phyloP scores from a whole-genome alignment of 2,797 vertebrate genomes.

The Pyrocephalus nanus region DNA sequence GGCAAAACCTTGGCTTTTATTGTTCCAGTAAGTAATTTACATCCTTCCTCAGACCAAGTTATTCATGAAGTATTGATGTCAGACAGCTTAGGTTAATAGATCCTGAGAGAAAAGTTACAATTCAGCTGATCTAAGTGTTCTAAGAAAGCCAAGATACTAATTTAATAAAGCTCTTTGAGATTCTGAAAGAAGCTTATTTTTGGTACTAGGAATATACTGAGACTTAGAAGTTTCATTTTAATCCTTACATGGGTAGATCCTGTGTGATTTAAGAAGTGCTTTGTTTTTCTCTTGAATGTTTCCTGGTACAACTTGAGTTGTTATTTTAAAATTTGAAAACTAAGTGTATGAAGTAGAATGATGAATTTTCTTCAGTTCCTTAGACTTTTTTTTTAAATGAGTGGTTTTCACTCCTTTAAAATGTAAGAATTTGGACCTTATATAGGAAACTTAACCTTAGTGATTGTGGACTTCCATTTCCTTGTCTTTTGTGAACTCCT shows the following conservation, averaged over 20 bases:
- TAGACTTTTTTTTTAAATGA: not conserved
- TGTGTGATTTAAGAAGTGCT: not conserved
- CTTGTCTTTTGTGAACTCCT: not conserved
- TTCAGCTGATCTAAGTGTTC: not conserved
- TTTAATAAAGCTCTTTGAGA: not conserved
- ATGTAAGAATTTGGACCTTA: not conserved
- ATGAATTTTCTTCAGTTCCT: not conserved
- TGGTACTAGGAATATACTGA: not conserved
- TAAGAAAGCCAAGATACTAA: not conserved
- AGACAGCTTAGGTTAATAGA: not conserved
- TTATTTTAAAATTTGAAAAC: not conserved
- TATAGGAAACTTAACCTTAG: not conserved
- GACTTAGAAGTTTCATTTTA: not conserved
- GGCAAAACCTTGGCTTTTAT: slow-evolving; percentile 95
- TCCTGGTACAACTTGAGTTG: not conserved
- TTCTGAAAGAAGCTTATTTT: not conserved
- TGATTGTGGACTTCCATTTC: not conserved
- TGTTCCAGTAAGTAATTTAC: slow-evolving; percentile 82
- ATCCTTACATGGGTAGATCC: not conserved
- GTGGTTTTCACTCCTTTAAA: not conserved
- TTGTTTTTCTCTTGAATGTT: not conserved
- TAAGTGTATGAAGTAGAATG: not conserved
- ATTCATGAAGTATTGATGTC: not conserved
- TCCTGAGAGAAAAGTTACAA: not conserved
- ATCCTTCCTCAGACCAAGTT: not conserved